Conservation (phyloP, 2,888 invertebrate genomes). For the Diarsia mendica region DNA sequence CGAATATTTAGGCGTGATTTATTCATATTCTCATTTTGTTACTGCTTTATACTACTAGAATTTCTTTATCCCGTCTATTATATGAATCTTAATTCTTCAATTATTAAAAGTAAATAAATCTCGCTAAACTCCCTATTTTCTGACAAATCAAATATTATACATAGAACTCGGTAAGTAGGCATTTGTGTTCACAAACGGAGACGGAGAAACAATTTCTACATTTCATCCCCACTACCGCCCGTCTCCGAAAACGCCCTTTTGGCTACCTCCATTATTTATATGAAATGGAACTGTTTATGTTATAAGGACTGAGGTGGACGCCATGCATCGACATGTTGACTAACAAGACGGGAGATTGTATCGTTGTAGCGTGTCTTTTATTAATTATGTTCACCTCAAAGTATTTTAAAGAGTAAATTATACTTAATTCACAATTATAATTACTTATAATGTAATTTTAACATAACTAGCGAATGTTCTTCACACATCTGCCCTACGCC, state of each 20-base stretch:
- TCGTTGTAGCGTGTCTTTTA: neutral
- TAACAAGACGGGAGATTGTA: neutral
- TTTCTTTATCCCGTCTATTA: neutral
- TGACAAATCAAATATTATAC: neutral
- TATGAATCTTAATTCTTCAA: neutral
- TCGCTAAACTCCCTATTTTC: conserved; percentile 18
- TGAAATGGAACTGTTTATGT: neutral
- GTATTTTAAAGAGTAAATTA: conserved; percentile 1
- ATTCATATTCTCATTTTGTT: neutral
- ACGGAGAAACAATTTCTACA: neutral
- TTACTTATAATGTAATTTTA: conserved; percentile 1
- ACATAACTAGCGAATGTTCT: conserved; percentile 14
- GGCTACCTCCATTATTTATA: neutral
- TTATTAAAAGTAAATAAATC: neutral
- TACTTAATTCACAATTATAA: conserved; percentile 14
- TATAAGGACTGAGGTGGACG: neutral
- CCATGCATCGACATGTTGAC: neutral
- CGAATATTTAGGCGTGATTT: neutral
- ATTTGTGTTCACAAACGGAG: neutral
- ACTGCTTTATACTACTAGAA: neutral
- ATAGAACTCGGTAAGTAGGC: neutral
- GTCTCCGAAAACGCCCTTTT: conserved; percentile 6
- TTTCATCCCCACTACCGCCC: neutral
- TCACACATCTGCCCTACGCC: neutral
- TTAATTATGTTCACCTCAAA: neutral